Percentiles rank a stretch among this genome's conserved stretches.
Evolutionary conservation across 2,797 vertebrate genomes (phyloP).

Genomic region (Tragelaphus oryx): DNA sequence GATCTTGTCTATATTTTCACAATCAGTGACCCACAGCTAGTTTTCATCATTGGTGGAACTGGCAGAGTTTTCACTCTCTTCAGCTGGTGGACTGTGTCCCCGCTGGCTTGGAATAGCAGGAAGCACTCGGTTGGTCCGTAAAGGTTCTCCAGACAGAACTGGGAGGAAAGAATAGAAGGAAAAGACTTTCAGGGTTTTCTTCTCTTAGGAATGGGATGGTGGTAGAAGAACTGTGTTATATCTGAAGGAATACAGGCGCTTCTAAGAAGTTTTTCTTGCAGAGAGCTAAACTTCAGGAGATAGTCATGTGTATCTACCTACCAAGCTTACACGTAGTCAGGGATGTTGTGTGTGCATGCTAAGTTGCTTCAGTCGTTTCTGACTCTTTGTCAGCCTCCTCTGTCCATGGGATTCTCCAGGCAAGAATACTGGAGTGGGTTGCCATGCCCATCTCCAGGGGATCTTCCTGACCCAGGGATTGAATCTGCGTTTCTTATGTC

Average conservation of each 20-base stretch:
- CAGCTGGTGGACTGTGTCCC: conserved; percentile 65
- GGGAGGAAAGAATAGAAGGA: conserved; percentile 77
- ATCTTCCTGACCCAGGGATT: not conserved
- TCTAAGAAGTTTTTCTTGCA: conserved; percentile 72
- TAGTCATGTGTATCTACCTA: not conserved
- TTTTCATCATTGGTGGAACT: conserved; percentile 50
- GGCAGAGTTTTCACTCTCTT: conserved; percentile 40
- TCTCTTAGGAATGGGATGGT: conserved; percentile 62
- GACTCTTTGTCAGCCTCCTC: not conserved
- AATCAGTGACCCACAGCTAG: conserved; percentile 30
- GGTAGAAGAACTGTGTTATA: conserved; percentile 64
- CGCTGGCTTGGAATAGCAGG: conserved; percentile 88
- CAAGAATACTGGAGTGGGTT: not conserved
- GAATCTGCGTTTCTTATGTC: accelerated
- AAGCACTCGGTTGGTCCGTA: conserved; percentile 82
- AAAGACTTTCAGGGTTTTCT: conserved; percentile 72
- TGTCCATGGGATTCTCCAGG: not conserved
- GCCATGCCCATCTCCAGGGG: not conserved
- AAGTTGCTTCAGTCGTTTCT: not conserved
- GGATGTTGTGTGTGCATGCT: not conserved
- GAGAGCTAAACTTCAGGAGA: conserved; percentile 75
- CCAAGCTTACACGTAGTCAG: not conserved
- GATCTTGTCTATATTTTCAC: conserved; percentile 29
- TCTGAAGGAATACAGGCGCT: conserved; percentile 55
- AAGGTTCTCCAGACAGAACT: conserved; percentile 80